Conservation (phyloP, 2,113 vertebrate species). For the Antennarius striatus region DNA sequence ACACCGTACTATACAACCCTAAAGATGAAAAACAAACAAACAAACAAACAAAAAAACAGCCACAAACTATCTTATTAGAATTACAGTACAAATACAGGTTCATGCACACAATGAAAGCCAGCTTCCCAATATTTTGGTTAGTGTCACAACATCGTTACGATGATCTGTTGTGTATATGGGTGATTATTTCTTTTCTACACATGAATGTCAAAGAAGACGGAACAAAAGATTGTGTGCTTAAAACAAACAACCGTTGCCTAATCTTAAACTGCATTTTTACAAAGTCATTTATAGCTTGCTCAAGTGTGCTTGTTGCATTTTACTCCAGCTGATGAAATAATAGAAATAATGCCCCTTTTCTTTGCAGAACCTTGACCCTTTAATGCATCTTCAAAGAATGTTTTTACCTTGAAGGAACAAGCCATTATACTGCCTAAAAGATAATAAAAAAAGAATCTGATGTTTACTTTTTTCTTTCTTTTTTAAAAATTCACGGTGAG, state of each 20-base stretch:
- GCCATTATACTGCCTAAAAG: too few relatives aligned
- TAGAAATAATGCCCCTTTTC: conserved; percentile 68
- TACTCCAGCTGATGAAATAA: conserved; percentile 49
- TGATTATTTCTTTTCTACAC: conserved; percentile 46
- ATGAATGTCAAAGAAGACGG: conserved; percentile 51
- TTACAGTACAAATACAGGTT: conserved; percentile 80
- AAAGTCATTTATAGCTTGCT: conserved; percentile 19
- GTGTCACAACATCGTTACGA: conserved; percentile 73
- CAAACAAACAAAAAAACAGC: conserved; percentile 28
- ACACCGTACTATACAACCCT: conserved; percentile 56
- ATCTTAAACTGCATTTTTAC: conserved; percentile 34
- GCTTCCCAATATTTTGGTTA: conserved; percentile 79
- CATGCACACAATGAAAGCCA: conserved; percentile 83
- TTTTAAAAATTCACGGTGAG: not conserved
- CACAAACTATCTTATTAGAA: conserved; percentile 67
- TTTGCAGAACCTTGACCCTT: conserved; percentile 56
- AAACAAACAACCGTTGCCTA: conserved; percentile 29
- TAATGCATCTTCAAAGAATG: conserved; percentile 51
- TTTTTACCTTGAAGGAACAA: conserved; percentile 15
- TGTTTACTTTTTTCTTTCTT: conserved; percentile 1
- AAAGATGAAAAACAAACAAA: conserved; percentile 49
- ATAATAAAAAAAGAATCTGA: conserved; percentile 3
- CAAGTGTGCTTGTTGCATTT: conserved; percentile 52
- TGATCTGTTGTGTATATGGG: conserved; percentile 70
- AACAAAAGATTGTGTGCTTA: conserved; percentile 38